Conservation (phyloP, 1,140 invertebrate genomes). For the Ephestia elutella region DNA sequence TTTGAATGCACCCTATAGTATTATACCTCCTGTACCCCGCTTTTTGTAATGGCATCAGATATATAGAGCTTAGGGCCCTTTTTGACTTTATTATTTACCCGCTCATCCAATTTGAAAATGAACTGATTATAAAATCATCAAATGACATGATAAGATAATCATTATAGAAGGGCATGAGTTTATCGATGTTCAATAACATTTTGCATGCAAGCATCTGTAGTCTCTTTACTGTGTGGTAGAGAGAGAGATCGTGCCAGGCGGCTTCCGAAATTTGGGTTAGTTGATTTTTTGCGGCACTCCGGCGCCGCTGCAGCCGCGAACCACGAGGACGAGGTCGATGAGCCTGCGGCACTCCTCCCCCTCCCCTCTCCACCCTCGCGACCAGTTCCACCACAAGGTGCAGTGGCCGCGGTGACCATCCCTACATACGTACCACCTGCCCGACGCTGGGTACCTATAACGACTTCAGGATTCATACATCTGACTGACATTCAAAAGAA, state of each 20-base stretch:
- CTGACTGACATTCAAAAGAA: conserved; percentile 30
- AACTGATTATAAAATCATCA: too few relatives aligned
- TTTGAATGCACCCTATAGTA: too few relatives aligned
- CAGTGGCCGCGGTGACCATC: conserved; percentile 48
- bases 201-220: background rate
- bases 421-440: conserved; percentile 69
- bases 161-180: too few relatives aligned
- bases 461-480: conserved; percentile 18
- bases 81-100: too few relatives aligned
- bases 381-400: conserved; percentile 67
- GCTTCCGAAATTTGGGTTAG: conserved; percentile 69
- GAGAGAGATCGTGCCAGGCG: conserved; percentile 52
- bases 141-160: too few relatives aligned
- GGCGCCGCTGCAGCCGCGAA: conserved; percentile 41
- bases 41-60: too few relatives aligned
- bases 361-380: conserved; percentile 30
- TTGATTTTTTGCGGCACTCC: conserved; percentile 54
- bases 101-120: too few relatives aligned
- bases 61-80: too few relatives aligned
- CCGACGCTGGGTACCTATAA: conserved; percentile 62
- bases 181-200: too few relatives aligned
- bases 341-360: conserved; percentile 33
- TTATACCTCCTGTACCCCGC: too few relatives aligned
- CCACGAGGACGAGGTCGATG: conserved; percentile 49
- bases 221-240: conserved; percentile 12